Evolutionary conservation across 2,113 vertebrate species (phyloP), one percentile per base, ranked within the genome.

Genomic region (Barbus barbus): DNA sequence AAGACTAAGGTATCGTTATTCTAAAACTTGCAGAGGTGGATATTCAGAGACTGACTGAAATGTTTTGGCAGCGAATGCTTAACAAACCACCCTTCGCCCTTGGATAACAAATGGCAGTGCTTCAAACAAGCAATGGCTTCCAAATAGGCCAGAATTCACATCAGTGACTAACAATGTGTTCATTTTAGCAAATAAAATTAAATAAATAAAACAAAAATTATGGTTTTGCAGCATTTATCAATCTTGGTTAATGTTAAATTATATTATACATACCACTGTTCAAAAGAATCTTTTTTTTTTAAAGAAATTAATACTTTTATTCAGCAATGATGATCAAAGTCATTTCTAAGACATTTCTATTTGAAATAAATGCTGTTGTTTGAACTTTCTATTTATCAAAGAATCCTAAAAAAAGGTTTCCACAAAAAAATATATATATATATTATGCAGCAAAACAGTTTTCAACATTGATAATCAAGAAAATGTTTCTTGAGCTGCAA

Each of bases 121-220:
- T 65, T 80, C 26, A 20, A 31, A 84, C 78, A 84, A 81, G 53
- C 56, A 12, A 65, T 76, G 41, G 75, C 69, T 86, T 79, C 75
- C 58, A 81, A 88, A 81, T 31, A 84, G n/a, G 12, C 38, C 38
- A 72, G 16, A 36, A 87, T 53, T 9, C 7, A 38, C 9, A 6
- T 83, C 84, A 83, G 31, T 82, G 36, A 18, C 56, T 75, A 78
- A 76, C 9, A 48, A 46, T 24, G 1, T 46, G 41, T 44, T 73
- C 1, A 73, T 41, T 26, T 26, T 61, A 26, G 11, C 36, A 36
- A 36, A 36, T 36, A 36, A 36, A 36, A 36, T 36, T 6, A 36
- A 38, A 38, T 8, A 38, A 38, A 38, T 38, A 38, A 38, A 38
- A 38, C 9, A 38, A 38, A 38, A 36, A 36, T 36, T 0, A 38